A percentile compares a stretch with the other conserved stretches of the same genome.
Evolutionary conservation across 2,888 invertebrate genomes (phyloP).

Genomic region (Lamproptera curius): DNA sequence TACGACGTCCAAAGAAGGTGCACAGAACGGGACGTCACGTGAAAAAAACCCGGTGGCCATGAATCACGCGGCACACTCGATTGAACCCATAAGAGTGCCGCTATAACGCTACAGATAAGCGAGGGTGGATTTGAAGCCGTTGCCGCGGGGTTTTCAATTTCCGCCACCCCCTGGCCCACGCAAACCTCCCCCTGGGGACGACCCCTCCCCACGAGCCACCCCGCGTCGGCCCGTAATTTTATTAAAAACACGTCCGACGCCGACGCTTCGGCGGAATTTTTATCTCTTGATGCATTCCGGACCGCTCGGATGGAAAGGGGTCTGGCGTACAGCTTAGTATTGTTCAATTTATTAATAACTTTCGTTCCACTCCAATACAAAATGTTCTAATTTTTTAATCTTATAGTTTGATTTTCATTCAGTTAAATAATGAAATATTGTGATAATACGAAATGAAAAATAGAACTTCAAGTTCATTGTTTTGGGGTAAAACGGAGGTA

Average conservation of each 20-base stretch:
- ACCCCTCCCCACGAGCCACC: constrained; percentile 23
- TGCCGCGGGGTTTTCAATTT: constrained; percentile 64
- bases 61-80: constrained; percentile 46
- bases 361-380: too few species aligned
- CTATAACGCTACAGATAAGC: constrained; percentile 41
- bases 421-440: too few species aligned
- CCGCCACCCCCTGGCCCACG: constrained; percentile 40
- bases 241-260: constrained; percentile 60
- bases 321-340: constrained; percentile 7
- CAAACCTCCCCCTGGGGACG: constrained; percentile 30
- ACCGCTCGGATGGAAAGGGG: constrained; percentile 36
- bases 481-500: too few species aligned
- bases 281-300: constrained; percentile 53
- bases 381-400: too few species aligned
- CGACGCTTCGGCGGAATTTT: constrained; percentile 53
- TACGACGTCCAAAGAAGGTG: background rate
- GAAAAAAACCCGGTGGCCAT: constrained; percentile 35
- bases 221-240: constrained; percentile 55
- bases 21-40: constrained; percentile 18
- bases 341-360: too few species aligned
- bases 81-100: constrained; percentile 53
- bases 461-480: too few species aligned
- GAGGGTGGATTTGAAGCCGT: constrained; percentile 55
- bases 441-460: too few species aligned
- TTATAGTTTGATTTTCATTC: too few species aligned